Evolutionary conservation across 1,140 invertebrate genomes (phyloP).

Genomic region (Cherax destructor): DNA sequence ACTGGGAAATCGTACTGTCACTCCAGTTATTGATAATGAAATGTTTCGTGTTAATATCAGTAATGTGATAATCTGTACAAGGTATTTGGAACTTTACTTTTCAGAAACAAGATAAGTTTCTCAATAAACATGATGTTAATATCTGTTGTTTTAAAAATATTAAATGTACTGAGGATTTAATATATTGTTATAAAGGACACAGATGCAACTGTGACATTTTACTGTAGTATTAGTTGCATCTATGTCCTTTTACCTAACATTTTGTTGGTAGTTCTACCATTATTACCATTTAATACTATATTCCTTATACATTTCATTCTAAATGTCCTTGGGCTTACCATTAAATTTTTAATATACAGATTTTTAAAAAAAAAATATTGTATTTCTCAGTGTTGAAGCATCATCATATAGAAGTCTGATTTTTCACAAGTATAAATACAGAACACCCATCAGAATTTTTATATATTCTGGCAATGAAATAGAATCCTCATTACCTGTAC

Average conservation of each 20-base stretch:
- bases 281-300: too few species aligned
- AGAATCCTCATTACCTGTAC: not conserved
- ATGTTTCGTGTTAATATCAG: not conserved
- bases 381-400: not conserved
- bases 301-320: not conserved
- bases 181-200: not conserved
- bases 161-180: not conserved
- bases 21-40: not conserved
- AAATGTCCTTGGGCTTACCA: not conserved
- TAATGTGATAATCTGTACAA: not conserved
- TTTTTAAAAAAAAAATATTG: not conserved
- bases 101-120: not conserved
- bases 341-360: not conserved
- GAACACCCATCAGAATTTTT: not conserved
- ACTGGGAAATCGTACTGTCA: not conserved
- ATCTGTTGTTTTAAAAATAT: not conserved
- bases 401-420: not conserved
- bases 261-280: too few species aligned
- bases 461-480: not conserved
- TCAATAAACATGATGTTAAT: not conserved
- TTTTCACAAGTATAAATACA: not conserved
- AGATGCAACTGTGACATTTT: too few species aligned
- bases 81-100: not conserved
- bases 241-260: too few species aligned
- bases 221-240: too few species aligned